Evolutionary conservation across 2,888 invertebrate species (phyloP), one percentile per base, ranked within the genome.

Genomic region (Hemithea aestivaria): DNA sequence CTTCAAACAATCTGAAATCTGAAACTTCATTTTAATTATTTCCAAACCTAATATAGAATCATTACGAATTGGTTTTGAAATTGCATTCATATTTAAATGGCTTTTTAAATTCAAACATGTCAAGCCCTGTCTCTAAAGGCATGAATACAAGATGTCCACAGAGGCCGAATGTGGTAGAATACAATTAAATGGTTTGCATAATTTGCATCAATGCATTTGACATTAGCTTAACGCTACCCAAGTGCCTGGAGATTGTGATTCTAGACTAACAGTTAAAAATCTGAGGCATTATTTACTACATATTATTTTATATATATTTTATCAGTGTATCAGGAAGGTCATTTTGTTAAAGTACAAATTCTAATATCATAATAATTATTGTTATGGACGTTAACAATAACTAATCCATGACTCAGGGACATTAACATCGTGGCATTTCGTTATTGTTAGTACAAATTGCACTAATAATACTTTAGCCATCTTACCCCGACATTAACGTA

Each of bases 151-250:
- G 50, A 56, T 70, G 63, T 61, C 59, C 64, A 58, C 64, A 58
- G 63, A 69, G 67, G 62, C 41, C 62, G 70, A 60, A 70, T 54
- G 63, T 58, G 63, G 61, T 61, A 57, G 74, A 73, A 79, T 76
- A 76, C 69, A 76, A 78, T 78, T 73, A 70, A 71, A 73, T 44
- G 71, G 65, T 70, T 68, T 76, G 70, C 74, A 79, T 78, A 75
- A 78, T 79, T 75, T 70, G 62, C 67, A 56, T 62, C 60, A 44
- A 44, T 52, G 42, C 48, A 48, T 50, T 54, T 54, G 55, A 57
- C 62, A 50, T 41, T 30, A 50, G 42, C 47, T 50, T 42, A 45
- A 45, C 35, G 26, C 48, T 48, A 44, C 39, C 27, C 8, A 28
- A 38, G 45, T 40, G 48, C 43, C 52, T 48, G 24, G 43, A 47